These are phyloP conservation scores for Irena cyanogastra DNA, from an alignment of 2,113 vertebrate species.

Conservation along the genomic window DNA sequence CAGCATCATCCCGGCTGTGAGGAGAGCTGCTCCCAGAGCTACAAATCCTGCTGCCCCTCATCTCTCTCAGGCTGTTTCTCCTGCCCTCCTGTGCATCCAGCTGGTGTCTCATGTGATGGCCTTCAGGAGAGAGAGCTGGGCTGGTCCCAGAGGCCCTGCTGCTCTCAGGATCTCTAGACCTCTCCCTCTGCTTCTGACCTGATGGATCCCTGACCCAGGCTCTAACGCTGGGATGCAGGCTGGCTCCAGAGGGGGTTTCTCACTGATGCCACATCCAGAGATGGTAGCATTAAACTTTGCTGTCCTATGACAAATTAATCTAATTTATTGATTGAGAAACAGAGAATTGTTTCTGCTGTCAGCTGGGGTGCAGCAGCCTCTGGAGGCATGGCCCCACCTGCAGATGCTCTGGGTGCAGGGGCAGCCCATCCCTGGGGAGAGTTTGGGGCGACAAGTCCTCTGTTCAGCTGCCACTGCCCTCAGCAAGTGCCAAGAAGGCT, in stretches of 20 bases:
- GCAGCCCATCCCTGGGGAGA: background rate
- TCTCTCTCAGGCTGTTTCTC: background rate
- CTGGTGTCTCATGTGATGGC: background rate
- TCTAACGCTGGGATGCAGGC: background rate
- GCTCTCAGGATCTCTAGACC: background rate
- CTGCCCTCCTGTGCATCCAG: background rate
- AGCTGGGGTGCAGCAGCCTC: background rate
- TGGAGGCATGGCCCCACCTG: background rate
- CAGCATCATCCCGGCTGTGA: background rate
- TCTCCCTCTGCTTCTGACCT: background rate
- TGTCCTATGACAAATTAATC: background rate
- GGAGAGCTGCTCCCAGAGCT: background rate
- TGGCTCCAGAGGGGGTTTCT: background rate
- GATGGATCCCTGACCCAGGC: background rate
- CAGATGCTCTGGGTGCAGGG: background rate
- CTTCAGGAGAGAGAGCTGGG: background rate
- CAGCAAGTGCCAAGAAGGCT: background rate
- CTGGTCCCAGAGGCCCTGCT: background rate
- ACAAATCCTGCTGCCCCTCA: background rate
- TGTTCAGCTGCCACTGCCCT: background rate
- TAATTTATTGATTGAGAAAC: fast-evolving
- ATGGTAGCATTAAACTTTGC: background rate
- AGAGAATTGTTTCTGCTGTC: background rate
- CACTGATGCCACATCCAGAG: background rate
- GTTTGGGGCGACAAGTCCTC: background rate